Percentiles rank a stretch among this genome's conserved stretches.
phyloP scores from a whole-genome alignment of 2,113 vertebrate genomes.

The Chitala chitala region DNA sequence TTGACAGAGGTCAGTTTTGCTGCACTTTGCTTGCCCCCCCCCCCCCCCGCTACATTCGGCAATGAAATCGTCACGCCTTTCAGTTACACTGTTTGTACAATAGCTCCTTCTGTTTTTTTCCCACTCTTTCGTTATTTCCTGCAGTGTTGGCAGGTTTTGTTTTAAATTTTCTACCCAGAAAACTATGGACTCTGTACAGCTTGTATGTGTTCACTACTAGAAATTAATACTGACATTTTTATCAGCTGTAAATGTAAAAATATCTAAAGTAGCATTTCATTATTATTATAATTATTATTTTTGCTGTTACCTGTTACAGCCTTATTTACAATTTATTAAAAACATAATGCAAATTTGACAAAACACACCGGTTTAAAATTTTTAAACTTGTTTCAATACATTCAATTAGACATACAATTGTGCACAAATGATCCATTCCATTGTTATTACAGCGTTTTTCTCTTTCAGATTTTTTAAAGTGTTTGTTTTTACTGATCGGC shows the following conservation, averaged over 20 bases:
- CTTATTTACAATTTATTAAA: no score
- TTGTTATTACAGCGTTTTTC: constrained; percentile 1
- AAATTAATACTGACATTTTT: not conserved
- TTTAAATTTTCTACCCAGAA: not conserved
- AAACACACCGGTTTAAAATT: no score
- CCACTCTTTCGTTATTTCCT: not conserved
- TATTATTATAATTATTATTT: no score
- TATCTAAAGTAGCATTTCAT: not conserved
- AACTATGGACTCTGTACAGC: not conserved
- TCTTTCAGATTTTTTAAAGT: not conserved
- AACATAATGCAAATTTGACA: no score
- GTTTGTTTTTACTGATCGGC: constrained; percentile 11
- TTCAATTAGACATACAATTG: not conserved
- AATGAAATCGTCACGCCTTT: constrained; percentile 41
- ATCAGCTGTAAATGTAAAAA: constrained; percentile 11
- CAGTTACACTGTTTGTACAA: constrained; percentile 40
- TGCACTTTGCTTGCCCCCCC: constrained; percentile 25
- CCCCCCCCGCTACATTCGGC: constrained; percentile 32
- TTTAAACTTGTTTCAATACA: no score
- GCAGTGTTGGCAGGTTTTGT: not conserved
- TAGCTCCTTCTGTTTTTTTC: constrained; percentile 23
- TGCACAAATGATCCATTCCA: not conserved
- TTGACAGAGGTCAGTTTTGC: constrained; percentile 45
- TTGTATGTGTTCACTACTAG: not conserved
- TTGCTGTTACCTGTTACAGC: no score